phyloP scores from a whole-genome alignment of 2,888 invertebrate species.

The Nymphalis urticae region DNA sequence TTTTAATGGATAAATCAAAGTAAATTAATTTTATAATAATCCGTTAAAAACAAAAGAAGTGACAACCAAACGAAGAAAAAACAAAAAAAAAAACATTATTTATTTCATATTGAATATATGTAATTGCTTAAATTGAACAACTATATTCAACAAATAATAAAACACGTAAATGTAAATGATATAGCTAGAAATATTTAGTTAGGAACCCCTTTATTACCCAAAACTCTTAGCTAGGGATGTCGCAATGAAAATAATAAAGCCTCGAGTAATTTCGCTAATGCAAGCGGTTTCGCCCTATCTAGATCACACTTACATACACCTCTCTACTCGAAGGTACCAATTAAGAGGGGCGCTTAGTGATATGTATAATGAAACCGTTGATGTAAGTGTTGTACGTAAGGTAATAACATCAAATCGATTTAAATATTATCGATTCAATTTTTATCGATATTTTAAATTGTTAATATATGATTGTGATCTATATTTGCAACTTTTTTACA shows the following conservation, averaged over 20 bases:
- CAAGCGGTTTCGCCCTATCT: slow-evolving; percentile 78
- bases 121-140: background rate
- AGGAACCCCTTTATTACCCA: slow-evolving; percentile 48
- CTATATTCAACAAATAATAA: too few species aligned
- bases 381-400: slow-evolving; percentile 13
- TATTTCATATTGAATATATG: too few species aligned
- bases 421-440: slow-evolving; percentile 1
- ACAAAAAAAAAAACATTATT: too few species aligned
- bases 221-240: slow-evolving; percentile 61
- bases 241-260: slow-evolving; percentile 80
- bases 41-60: too few species aligned
- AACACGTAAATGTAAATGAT: background rate
- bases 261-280: slow-evolving; percentile 81
- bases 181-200: slow-evolving; percentile 22
- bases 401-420: slow-evolving; percentile 1
- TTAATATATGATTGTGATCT: too few species aligned
- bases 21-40: too few species aligned
- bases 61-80: too few species aligned
- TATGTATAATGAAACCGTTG: slow-evolving; percentile 15
- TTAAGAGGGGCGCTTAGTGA: slow-evolving; percentile 47
- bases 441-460: background rate
- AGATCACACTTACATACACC: slow-evolving; percentile 70
- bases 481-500: too few species aligned
- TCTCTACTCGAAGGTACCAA: slow-evolving; percentile 61
- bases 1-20: too few species aligned